These are phyloP conservation scores for Scaptomyza hsui DNA, from an alignment of 1,140 invertebrate species.

Conservation along the genomic window DNA sequence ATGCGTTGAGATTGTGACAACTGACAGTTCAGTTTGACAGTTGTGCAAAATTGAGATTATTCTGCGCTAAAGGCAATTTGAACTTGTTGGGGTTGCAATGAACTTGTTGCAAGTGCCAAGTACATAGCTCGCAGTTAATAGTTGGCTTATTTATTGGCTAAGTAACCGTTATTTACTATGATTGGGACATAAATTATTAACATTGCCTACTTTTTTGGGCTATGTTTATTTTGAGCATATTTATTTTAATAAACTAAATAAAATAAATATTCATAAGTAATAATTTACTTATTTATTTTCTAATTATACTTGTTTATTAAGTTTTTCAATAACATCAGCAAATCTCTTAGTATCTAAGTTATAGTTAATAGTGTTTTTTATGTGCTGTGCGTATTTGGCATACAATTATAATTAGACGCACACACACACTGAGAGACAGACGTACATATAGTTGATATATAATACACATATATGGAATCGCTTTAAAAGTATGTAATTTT, in stretches of 20 bases:
- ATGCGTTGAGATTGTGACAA: conserved; percentile 31
- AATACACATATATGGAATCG: conserved; percentile 47
- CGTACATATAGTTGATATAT: conserved; percentile 31
- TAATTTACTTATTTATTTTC: too few species aligned
- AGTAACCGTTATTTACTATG: neutral
- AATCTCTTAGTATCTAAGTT: conserved; percentile 72
- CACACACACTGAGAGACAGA: conserved; percentile 54
- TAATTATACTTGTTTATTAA: conserved; percentile 69
- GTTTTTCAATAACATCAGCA: conserved; percentile 81
- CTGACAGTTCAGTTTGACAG: conserved; percentile 16
- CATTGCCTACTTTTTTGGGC: neutral
- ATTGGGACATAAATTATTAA: neutral
- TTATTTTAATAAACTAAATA: too few species aligned
- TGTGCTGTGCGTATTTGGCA: conserved; percentile 46
- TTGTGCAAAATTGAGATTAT: conserved; percentile 5
- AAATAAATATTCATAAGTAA: too few species aligned
- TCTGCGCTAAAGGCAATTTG: conserved; percentile 10
- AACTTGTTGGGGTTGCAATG: conserved; percentile 10
- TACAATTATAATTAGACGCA: conserved; percentile 56
- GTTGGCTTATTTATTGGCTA: neutral
- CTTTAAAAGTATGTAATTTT: conserved; percentile 67
- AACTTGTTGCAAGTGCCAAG: conserved; percentile 34
- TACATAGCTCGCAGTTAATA: conserved; percentile 12
- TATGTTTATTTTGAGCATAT: too few species aligned
- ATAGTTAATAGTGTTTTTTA: conserved; percentile 73